These are phyloP conservation scores for Nymphicus hollandicus DNA, from an alignment of 2,113 vertebrate species.

Conservation along the genomic window DNA sequence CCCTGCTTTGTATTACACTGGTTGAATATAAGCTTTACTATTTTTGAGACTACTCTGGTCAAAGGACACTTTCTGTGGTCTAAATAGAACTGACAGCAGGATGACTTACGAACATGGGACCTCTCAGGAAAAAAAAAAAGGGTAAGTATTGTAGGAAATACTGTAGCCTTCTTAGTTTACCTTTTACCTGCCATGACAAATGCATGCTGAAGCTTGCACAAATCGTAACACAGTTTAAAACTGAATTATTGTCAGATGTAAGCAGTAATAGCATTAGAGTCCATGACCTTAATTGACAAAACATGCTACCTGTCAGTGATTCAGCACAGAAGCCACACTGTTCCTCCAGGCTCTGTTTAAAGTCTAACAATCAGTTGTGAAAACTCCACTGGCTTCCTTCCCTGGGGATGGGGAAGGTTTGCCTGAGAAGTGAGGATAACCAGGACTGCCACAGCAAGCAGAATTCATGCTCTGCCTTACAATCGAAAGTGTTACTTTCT, in stretches of 20 bases:
- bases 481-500: background rate
- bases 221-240: background rate
- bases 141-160: background rate
- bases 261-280: background rate
- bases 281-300: background rate
- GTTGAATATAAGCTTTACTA: background rate
- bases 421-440: background rate
- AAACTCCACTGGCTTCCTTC: background rate
- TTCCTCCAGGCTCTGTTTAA: background rate
- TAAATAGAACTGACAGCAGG: background rate
- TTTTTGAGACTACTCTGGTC: background rate
- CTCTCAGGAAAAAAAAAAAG: background rate
- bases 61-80: background rate
- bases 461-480: background rate
- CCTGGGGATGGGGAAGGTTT: background rate
- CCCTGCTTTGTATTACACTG: background rate
- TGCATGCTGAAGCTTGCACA: background rate
- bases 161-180: background rate
- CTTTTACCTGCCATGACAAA: background rate
- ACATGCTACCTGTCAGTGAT: background rate
- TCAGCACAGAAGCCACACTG: background rate
- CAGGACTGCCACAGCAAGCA: background rate
- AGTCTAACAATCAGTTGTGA: background rate
- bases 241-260: background rate
- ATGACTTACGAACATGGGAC: background rate